Conservation (phyloP, 1,140 invertebrate species). For the Oscheius sp. region DNA sequence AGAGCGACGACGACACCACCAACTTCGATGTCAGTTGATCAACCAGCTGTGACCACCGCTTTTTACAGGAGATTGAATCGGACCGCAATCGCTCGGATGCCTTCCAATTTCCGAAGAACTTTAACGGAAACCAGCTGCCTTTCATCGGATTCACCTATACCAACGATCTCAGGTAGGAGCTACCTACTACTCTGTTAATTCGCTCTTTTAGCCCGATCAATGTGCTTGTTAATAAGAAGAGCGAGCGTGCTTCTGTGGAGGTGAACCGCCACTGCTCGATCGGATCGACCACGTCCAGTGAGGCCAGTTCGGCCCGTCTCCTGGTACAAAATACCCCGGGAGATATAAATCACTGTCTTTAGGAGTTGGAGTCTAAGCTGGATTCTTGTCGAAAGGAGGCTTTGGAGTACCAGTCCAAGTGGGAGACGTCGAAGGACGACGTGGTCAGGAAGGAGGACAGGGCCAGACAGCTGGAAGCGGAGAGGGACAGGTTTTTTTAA, state of each 20-base stretch:
- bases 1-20: constrained; percentile 91
- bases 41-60: constrained; percentile 65
- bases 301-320: no score
- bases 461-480: constrained; percentile 32
- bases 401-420: background rate
- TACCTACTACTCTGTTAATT: background rate
- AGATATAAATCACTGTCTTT: no score
- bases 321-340: no score
- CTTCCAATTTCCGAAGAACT: constrained; percentile 92
- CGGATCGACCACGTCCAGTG: background rate
- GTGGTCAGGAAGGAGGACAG: constrained; percentile 10
- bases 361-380: background rate
- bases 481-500: constrained; percentile 13
- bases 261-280: background rate
- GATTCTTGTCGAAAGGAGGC: background rate
- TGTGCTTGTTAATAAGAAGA: background rate
- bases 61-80: constrained; percentile 4
- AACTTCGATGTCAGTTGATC: constrained; percentile 96
- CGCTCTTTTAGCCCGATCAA: background rate
- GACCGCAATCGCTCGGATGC: constrained; percentile 77
- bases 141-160: constrained; percentile 98
- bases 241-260: background rate
- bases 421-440: background rate
- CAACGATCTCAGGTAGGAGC: constrained; percentile 42
- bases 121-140: constrained; percentile 94